Percentiles rank a stretch among this genome's conserved stretches.
phyloP scores from a whole-genome alignment of 2,113 vertebrate genomes.

The Gavialis gangeticus region DNA sequence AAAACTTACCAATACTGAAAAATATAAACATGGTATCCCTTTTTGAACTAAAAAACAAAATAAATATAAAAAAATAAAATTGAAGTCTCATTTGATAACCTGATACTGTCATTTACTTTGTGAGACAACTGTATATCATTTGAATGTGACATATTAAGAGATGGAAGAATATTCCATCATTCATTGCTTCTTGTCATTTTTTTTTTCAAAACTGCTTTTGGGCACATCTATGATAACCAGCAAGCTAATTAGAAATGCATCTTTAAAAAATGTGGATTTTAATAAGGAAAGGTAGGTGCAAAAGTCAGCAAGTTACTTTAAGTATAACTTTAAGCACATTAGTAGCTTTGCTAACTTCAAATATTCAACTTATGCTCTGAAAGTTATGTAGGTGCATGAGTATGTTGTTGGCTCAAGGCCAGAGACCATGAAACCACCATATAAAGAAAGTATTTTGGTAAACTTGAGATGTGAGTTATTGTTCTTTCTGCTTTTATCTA shows the following conservation, averaged over 20 bases:
- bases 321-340: neutral
- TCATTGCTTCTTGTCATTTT: slow-evolving; percentile 37
- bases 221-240: slow-evolving; percentile 6
- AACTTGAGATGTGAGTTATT: neutral
- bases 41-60: slow-evolving; percentile 32
- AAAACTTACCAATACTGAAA: slow-evolving; percentile 41
- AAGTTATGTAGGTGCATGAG: neutral
- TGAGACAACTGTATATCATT: slow-evolving; percentile 55
- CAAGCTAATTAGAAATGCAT: slow-evolving; percentile 21
- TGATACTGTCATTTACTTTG: slow-evolving; percentile 55
- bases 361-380: neutral
- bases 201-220: slow-evolving; percentile 26
- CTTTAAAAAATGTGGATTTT: slow-evolving; percentile 34
- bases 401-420: neutral
- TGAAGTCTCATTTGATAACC: slow-evolving; percentile 51
- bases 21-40: slow-evolving; percentile 29
- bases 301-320: neutral
- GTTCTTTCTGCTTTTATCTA: slow-evolving; percentile 15
- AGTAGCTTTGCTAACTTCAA: neutral
- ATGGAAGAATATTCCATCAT: slow-evolving; percentile 54
- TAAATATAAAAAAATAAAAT: slow-evolving; percentile 41
- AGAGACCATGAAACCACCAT: slow-evolving; percentile 5
- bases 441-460: slow-evolving; percentile 19
- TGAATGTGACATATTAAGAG: slow-evolving; percentile 58
- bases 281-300: slow-evolving; percentile 6